These are phyloP conservation scores for Aphelocoma californica DNA, from an alignment of 2,797 vertebrate species.

Conservation along the genomic window DNA sequence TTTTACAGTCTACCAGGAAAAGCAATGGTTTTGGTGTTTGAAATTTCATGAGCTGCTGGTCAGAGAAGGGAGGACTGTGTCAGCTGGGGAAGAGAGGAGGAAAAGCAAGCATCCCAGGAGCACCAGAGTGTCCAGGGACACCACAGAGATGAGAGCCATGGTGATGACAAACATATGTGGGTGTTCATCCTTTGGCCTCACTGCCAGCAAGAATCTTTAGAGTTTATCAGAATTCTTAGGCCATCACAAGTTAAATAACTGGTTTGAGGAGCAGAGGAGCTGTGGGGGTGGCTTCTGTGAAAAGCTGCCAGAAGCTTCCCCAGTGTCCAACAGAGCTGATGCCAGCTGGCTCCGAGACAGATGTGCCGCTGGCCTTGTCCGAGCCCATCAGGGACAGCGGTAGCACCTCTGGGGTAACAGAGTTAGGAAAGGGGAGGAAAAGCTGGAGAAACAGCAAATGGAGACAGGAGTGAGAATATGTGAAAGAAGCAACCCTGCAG, in stretches of 20 bases:
- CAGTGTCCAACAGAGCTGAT: background rate
- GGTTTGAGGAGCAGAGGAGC: background rate
- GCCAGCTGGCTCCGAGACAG: background rate
- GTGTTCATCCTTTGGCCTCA: background rate
- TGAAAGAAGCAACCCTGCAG: background rate
- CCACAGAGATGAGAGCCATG: background rate
- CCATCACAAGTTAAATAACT: background rate
- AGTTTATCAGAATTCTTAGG: background rate
- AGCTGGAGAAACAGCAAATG: background rate
- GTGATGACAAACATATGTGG: accelerated
- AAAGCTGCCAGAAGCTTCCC: background rate
- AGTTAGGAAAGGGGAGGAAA: background rate
- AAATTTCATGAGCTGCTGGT: background rate
- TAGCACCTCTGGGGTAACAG: background rate
- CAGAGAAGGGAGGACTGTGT: background rate
- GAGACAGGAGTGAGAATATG: background rate
- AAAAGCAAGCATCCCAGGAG: accelerated
- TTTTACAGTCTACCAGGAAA: background rate
- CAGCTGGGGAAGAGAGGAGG: accelerated
- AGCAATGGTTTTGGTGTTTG: background rate
- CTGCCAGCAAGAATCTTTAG: background rate
- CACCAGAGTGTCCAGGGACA: background rate
- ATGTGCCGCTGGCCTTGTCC: background rate
- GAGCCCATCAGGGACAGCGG: background rate
- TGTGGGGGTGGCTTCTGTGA: background rate